Percentiles rank a stretch among this genome's conserved stretches.
phyloP scores from a whole-genome alignment of 2,888 invertebrate species.

The Emesis russula region DNA sequence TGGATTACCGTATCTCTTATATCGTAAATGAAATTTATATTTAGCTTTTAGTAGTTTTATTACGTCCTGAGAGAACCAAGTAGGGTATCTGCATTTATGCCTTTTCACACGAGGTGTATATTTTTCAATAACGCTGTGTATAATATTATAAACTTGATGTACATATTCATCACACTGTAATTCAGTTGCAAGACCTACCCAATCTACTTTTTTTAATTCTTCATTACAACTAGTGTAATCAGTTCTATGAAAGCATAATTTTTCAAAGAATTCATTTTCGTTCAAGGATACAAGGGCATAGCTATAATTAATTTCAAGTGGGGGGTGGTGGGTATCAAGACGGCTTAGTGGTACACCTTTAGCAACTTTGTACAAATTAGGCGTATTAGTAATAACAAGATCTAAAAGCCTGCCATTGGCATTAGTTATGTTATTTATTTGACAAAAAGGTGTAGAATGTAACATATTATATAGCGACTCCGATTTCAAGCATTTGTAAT shows the following conservation, averaged over 20 bases:
- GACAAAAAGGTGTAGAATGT: constrained; percentile 7
- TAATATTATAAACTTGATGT: background rate
- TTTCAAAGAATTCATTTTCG: background rate
- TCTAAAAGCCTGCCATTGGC: constrained; percentile 21
- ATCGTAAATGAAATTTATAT: constrained; percentile 2
- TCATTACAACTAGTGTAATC: background rate
- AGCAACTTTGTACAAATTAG: constrained; percentile 1
- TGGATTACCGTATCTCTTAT: background rate
- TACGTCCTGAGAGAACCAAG: constrained; percentile 12
- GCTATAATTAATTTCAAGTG: constrained; percentile 19
- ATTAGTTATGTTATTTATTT: constrained; percentile 20
- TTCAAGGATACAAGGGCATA: background rate
- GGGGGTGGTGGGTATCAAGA: constrained; percentile 19
- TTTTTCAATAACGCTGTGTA: constrained; percentile 8
- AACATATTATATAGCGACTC: constrained; percentile 4
- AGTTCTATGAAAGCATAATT: constrained; percentile 8
- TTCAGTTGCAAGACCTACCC: background rate
- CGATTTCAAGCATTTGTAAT: constrained; percentile 9
- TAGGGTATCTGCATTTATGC: background rate
- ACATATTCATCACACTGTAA: background rate
- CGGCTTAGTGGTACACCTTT: background rate
- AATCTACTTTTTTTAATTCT: background rate
- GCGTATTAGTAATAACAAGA: constrained; percentile 16
- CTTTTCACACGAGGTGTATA: background rate
- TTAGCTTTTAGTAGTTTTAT: background rate